phyloP scores from a whole-genome alignment of 2,888 invertebrate species.

The Tuta absoluta region DNA sequence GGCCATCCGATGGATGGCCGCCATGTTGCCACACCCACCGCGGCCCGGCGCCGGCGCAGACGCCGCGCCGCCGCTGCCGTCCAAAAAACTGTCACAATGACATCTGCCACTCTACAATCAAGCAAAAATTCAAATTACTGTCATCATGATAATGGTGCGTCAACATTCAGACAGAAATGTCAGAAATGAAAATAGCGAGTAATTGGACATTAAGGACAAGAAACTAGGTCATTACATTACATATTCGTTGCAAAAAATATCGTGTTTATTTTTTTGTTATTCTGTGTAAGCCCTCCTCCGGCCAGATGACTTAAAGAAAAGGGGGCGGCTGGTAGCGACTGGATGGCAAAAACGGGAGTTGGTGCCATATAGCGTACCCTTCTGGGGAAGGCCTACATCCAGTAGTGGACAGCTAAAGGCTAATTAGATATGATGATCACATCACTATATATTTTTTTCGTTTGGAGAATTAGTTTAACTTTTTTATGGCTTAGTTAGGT shows the following conservation, averaged over 20 bases:
- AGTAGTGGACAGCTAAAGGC: too few relatives aligned
- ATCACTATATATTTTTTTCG: too few relatives aligned
- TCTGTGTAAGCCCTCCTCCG: too few relatives aligned
- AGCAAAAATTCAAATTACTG: conserved; percentile 21
- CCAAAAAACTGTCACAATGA: conserved; percentile 36
- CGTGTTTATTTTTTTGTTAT: conserved; percentile 2
- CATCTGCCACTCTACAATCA: conserved; percentile 21
- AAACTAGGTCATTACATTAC: conserved; percentile 16
- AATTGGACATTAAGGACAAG: conserved; percentile 1
- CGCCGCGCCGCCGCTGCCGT: conserved; percentile 39
- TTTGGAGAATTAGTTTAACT: too few relatives aligned
- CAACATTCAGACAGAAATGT: conserved; percentile 18
- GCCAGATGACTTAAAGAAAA: too few relatives aligned
- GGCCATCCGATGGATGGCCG: conserved; percentile 18
- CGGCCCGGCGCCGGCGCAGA: conserved; percentile 38
- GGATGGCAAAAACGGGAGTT: too few relatives aligned
- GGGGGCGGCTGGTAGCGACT: too few relatives aligned
- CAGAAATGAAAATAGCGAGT: conserved; percentile 12
- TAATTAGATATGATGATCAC: too few relatives aligned
- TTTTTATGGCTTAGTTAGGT: too few relatives aligned
- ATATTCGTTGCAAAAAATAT: conserved; percentile 10
- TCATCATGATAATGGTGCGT: conserved; percentile 27
- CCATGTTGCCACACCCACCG: conserved; percentile 46
- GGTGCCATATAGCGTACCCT: too few relatives aligned
- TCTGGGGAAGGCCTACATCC: too few relatives aligned